Evolutionary conservation across 2,797 vertebrate genomes (phyloP).

Genomic region (Etheostoma nigrum): DNA sequence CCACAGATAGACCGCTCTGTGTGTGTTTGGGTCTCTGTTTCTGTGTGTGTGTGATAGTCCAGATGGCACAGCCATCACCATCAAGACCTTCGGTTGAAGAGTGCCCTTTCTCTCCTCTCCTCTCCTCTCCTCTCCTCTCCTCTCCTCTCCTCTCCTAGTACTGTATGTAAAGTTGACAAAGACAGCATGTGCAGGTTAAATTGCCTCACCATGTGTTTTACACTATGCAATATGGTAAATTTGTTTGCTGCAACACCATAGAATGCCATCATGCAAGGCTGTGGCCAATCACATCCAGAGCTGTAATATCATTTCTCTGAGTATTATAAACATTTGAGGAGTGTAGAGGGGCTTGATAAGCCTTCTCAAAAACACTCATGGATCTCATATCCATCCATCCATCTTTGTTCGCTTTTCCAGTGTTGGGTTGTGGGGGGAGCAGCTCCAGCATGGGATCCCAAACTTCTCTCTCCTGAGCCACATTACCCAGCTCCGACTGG

Average conservation of each 20-base stretch:
- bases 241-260: too few species aligned
- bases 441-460: too few species aligned
- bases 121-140: background rate
- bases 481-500: too few species aligned
- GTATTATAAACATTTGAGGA: background rate
- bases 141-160: background rate
- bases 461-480: too few species aligned
- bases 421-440: too few species aligned
- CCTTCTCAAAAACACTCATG: background rate
- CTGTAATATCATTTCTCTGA: background rate
- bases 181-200: background rate
- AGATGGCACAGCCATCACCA: slow-evolving; percentile 74
- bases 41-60: slow-evolving; percentile 50
- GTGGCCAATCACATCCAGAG: too few species aligned
- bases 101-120: background rate
- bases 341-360: background rate
- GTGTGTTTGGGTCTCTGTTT: slow-evolving; percentile 46
- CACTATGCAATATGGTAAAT: background rate
- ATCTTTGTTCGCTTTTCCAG: too few species aligned
- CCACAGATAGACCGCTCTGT: slow-evolving; percentile 63
- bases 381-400: too few species aligned
- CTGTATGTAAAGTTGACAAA: too few species aligned
- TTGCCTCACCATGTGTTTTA: background rate
- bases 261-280: too few species aligned
- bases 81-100: slow-evolving; percentile 41